Conservation (phyloP, 64 coral and sea anemone genomes). For the Pocillopora damicornis region DNA sequence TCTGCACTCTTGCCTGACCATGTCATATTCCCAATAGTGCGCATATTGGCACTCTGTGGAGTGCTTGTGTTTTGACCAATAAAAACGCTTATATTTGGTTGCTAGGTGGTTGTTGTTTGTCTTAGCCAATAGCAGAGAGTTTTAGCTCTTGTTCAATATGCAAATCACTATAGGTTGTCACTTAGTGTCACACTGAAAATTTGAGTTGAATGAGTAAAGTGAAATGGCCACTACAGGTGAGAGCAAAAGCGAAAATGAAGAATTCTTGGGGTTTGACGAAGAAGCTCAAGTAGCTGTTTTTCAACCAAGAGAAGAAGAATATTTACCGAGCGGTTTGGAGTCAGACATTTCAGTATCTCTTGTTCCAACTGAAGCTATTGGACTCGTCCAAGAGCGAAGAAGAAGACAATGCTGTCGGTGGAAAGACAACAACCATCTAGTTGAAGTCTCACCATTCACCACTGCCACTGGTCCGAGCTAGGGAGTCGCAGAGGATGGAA, state of each 20-base stretch:
- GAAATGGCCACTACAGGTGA: background rate
- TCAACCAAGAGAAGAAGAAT: background rate
- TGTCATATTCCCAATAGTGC: too few relatives aligned
- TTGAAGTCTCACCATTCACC: background rate
- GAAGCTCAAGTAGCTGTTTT: background rate
- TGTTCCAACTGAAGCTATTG: background rate
- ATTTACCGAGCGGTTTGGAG: too few relatives aligned
- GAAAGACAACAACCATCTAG: background rate
- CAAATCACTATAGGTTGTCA: background rate
- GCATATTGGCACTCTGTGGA: too few relatives aligned
- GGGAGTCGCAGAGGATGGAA: constrained; percentile 45
- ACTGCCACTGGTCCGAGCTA: background rate
- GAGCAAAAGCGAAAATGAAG: background rate
- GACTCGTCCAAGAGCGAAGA: background rate
- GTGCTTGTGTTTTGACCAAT: constrained; percentile 3
- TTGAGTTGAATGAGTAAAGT: background rate
- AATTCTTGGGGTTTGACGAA: background rate
- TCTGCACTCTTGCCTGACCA: too few relatives aligned
- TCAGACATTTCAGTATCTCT: constrained; percentile 23
- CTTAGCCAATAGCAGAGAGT: constrained; percentile 29
- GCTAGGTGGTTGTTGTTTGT: background rate
- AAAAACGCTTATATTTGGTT: background rate
- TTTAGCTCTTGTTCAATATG: constrained; percentile 2
- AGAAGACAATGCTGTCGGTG: background rate
- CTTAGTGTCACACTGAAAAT: background rate